Percentiles rank a stretch among this genome's conserved stretches.
Evolutionary conservation across 2,113 vertebrate genomes (phyloP).

Genomic region (Syrrhaptes paradoxus): DNA sequence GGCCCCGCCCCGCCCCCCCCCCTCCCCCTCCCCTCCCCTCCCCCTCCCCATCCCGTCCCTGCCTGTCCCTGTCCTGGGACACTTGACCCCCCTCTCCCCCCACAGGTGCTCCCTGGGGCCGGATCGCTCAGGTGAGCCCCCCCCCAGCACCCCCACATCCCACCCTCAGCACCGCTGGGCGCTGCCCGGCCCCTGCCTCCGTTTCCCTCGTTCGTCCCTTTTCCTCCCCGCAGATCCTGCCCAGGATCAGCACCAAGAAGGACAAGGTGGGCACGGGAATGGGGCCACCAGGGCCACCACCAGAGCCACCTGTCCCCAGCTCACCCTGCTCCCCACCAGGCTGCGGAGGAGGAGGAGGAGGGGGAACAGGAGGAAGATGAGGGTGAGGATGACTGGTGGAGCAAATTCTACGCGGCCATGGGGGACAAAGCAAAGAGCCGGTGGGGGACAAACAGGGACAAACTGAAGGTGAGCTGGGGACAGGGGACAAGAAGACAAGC

Average conservation of each 20-base stretch:
- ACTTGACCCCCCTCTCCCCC: neutral
- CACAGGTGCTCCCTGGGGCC: neutral
- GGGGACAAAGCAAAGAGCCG: neutral
- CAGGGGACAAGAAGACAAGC: neutral
- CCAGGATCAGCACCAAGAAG: neutral
- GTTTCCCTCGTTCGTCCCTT: neutral
- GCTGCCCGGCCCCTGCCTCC: neutral
- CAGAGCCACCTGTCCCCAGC: neutral
- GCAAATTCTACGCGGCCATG: conserved; percentile 58
- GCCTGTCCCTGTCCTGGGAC: too few species aligned
- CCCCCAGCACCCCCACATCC: rapidly evolving
- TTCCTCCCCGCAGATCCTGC: neutral
- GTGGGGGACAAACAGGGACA: conserved; percentile 7
- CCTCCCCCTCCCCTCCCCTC: too few species aligned
- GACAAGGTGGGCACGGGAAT: neutral
- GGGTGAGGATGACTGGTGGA: conserved; percentile 75
- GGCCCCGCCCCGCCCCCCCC: too few species aligned
- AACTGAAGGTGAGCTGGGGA: conserved; percentile 58
- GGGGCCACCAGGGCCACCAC: neutral
- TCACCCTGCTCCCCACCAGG: neutral
- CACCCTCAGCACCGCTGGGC: neutral
- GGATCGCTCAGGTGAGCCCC: neutral
- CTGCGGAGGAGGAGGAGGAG: too few species aligned
- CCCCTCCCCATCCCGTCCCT: neutral
- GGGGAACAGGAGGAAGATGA: too few species aligned